Evolutionary conservation across 2,888 invertebrate species (phyloP).

Genomic region (Lochmaea crataegi): DNA sequence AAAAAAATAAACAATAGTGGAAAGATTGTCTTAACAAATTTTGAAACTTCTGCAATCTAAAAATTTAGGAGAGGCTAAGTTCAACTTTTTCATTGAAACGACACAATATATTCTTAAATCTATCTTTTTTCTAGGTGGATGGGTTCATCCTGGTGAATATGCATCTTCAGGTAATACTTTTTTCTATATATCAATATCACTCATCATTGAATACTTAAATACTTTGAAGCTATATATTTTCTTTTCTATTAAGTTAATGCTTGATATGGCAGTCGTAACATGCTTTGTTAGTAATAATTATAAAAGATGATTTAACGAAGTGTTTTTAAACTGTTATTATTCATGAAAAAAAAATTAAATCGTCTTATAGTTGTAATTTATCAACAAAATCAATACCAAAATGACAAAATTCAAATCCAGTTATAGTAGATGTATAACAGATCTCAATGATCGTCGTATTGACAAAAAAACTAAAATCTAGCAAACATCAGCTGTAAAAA

Average conservation of each 20-base stretch:
- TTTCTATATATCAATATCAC: background rate
- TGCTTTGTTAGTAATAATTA: background rate
- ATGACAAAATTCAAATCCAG: background rate
- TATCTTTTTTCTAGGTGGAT: slow-evolving; percentile 76
- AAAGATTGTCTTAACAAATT: too few species aligned
- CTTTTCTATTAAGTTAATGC: background rate
- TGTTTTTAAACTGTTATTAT: background rate
- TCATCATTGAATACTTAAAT: background rate
- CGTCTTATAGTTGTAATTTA: too few species aligned
- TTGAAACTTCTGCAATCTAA: too few species aligned
- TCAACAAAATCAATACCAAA: too few species aligned
- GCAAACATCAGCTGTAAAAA: too few species aligned
- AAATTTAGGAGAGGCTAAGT: too few species aligned
- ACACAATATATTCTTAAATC: background rate
- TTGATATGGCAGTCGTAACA: background rate
- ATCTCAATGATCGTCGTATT: background rate
- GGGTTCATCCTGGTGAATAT: slow-evolving; percentile 99
- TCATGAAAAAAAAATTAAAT: background rate
- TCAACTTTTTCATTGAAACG: background rate
- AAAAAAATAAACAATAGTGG: too few species aligned
- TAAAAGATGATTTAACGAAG: background rate
- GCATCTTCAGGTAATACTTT: slow-evolving; percentile 91
- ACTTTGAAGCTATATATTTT: background rate
- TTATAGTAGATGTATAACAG: background rate
- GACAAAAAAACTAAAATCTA: background rate